Conservation (phyloP, 2,113 vertebrate genomes). For the Ammodytes dubius region DNA sequence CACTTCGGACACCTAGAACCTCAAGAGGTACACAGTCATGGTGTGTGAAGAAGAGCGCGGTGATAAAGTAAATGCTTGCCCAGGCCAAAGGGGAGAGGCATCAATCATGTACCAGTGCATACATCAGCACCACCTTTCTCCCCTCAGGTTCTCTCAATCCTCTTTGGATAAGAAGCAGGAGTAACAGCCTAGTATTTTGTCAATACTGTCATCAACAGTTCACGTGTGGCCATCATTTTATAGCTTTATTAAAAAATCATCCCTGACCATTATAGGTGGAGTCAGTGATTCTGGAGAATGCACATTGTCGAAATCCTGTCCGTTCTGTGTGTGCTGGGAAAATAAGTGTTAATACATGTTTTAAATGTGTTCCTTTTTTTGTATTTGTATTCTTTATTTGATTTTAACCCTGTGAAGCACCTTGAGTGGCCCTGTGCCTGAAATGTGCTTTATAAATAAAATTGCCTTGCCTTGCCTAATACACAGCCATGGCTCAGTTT, state of each 20-base stretch:
- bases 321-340: no score
- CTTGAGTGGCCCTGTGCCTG: no score
- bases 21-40: slow-evolving; percentile 62
- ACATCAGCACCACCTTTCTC: slow-evolving; percentile 48
- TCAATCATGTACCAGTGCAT: slow-evolving; percentile 59
- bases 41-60: slow-evolving; percentile 53
- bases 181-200: neutral
- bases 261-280: neutral
- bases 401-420: no score
- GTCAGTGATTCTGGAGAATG: slow-evolving; percentile 8
- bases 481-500: no score
- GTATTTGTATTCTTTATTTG: no score
- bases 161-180: slow-evolving; percentile 13
- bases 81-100: slow-evolving; percentile 66
- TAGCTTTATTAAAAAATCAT: slow-evolving; percentile 3
- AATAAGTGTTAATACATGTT: no score
- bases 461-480: no score
- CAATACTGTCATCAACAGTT: slow-evolving; percentile 15
- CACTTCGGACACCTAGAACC: slow-evolving; percentile 69
- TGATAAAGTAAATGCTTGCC: slow-evolving; percentile 72
- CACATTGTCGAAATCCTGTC: no score
- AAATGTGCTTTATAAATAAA: no score
- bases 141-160: slow-evolving; percentile 26
- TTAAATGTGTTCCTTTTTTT: no score
- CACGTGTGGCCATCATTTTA: slow-evolving; percentile 22